phyloP scores from a whole-genome alignment of 2,888 invertebrate genomes.

The Euplexia lucipara region DNA sequence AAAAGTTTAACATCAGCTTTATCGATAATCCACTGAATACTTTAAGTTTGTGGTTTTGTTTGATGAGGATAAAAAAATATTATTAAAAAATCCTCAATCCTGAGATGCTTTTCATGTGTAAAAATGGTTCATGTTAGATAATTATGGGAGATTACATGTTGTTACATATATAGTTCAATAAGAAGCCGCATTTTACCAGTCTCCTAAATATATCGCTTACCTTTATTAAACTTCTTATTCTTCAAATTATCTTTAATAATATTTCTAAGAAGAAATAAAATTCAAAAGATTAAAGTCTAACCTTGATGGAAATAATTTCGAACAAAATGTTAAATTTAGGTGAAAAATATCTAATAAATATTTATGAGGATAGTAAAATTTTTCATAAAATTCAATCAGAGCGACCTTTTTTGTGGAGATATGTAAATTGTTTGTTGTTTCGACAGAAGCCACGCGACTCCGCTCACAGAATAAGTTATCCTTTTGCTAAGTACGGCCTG shows the following conservation, averaged over 20 bases:
- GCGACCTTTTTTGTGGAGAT: slow-evolving; percentile 60
- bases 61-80: too few relatives aligned
- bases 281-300: not conserved
- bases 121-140: too few relatives aligned
- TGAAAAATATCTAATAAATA: slow-evolving; percentile 61
- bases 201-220: too few relatives aligned
- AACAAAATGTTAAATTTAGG: slow-evolving; percentile 41
- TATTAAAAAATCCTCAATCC: too few relatives aligned
- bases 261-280: not conserved
- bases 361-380: slow-evolving; percentile 55
- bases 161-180: too few relatives aligned
- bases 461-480: slow-evolving; percentile 62
- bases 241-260: not conserved
- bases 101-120: too few relatives aligned
- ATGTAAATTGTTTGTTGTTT: slow-evolving; percentile 71
- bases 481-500: slow-evolving; percentile 41
- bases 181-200: too few relatives aligned
- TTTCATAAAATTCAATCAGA: slow-evolving; percentile 65
- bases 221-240: too few relatives aligned
- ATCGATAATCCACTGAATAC: too few relatives aligned
- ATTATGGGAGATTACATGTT: too few relatives aligned
- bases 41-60: not conserved
- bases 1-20: not conserved
- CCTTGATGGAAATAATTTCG: slow-evolving; percentile 16
- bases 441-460: slow-evolving; percentile 51